Conservation (phyloP, 2,888 invertebrate species). For the Agrypnus murinus region DNA sequence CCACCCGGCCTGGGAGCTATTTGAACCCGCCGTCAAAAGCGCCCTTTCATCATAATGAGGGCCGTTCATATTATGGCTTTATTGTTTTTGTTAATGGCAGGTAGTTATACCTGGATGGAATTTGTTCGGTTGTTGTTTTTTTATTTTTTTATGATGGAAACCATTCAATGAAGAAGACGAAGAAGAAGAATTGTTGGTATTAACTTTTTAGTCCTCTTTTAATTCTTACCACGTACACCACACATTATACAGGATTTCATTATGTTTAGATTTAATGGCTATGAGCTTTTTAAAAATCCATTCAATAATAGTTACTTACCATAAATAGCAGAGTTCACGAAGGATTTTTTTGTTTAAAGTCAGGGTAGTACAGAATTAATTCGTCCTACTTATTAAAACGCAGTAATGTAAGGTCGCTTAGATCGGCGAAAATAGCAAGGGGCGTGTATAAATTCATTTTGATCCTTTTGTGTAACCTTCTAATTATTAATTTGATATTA, state of each 20-base stretch:
- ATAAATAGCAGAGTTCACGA: too few species aligned
- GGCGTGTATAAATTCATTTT: slow-evolving; percentile 33
- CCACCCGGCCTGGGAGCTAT: slow-evolving; percentile 49
- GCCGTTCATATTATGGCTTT: slow-evolving; percentile 48
- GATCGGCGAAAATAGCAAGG: slow-evolving; percentile 24
- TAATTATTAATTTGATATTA: slow-evolving; percentile 15
- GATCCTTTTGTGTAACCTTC: slow-evolving; percentile 29
- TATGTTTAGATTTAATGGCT: too few species aligned
- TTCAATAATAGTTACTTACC: too few species aligned
- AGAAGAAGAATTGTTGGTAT: too few species aligned
- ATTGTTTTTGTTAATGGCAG: slow-evolving; percentile 52
- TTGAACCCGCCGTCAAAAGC: slow-evolving; percentile 45
- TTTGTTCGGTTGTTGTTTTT: neutral
- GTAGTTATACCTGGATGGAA: slow-evolving; percentile 42
- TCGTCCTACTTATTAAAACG: slow-evolving; percentile 37
- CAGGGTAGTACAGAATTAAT: slow-evolving; percentile 32
- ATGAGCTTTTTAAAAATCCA: too few species aligned
- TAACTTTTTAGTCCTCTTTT: too few species aligned
- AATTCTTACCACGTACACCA: too few species aligned
- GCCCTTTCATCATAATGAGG: slow-evolving; percentile 51
- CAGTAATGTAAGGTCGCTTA: slow-evolving; percentile 19
- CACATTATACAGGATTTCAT: too few species aligned
- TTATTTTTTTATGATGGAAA: too few species aligned
- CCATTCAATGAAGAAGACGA: too few species aligned
- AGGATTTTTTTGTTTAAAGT: slow-evolving; percentile 26